Evolutionary conservation across 2,113 vertebrate genomes (phyloP), one percentile per base, ranked within the genome.

Genomic region (Saccopteryx leptura): DNA sequence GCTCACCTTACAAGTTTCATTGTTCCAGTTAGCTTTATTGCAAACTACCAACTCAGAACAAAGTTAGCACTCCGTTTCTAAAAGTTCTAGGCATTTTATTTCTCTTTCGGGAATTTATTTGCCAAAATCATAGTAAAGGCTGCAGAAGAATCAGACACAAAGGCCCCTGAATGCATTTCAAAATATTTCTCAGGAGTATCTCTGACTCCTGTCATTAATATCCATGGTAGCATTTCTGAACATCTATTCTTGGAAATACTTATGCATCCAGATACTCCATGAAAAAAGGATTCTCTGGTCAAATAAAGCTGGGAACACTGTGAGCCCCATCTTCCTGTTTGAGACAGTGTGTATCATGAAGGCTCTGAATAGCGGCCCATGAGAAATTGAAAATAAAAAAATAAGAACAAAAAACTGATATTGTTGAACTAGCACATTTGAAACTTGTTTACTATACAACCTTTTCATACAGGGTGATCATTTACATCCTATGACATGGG

Each of bases 71-170:
- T 74, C 24, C 9, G 12, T 90, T 90, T 76, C 15, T 86, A 52
- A 68, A 46, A 90, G 24, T 23, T 83, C 18, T 39, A 84, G 33
- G 26, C 39, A 28, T 85, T 74, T 61, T 71, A 17, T 48, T 74
- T 76, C 39, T 69, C 60, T 86, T 83, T 78, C 23, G 52, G 58
- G 9, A 86, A 76, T 98, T 95, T 85, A 91, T 46, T 97, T 94
- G 74, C 39, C 88, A 81, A 52, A 39, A 28, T 54, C 39, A 93
- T 78, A 18, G 33, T 33, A 82, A 76, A 71, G 21, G 18, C 31
- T 82, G 26, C 66, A 60, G 63, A 71, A 65, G 4, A 71, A 74
- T 54, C 48, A 23, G 75, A 50, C 19, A 74, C 61, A 54, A 75
- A 88, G 13, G 46, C 12, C 4, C 17, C 60, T 54, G 66, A 79